Evolutionary conservation across 2,888 invertebrate species (phyloP), one percentile per base, ranked within the genome.

Genomic region (Drepanosiphum platanoidis): DNA sequence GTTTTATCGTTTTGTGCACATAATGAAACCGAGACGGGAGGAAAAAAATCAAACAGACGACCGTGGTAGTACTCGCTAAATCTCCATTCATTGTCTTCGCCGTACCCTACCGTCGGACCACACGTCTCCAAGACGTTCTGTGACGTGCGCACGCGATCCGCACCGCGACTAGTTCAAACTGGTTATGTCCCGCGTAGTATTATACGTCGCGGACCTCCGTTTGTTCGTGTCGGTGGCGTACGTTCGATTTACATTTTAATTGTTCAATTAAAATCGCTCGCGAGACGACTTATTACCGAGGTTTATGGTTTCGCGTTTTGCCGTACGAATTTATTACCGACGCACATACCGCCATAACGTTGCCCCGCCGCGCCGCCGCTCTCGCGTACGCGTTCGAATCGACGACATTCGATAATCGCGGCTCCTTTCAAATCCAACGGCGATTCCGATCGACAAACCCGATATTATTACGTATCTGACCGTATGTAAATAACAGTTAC

Each of bases 1-100:
- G 22, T 80, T 70, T 70, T 70, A 80, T 70, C 9, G 7, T 52
- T 70, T 39, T n/a, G 58, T 42, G 80, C 70, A n/a, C n/a, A 70
- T 70, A 58, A 68, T 58, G 61, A 71, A 22, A 61, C n/a, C n/a
- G 9, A 18, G 32, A 42, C n/a, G 9, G 22, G 32, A 42, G 52
- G 68, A n/a, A 32, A 42, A 58, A 36, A 3, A 27, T 13, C n/a
- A n/a, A n/a, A n/a, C n/a, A n/a, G n/a, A n/a, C n/a, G n/a, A n/a
- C n/a, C n/a, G n/a, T n/a, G n/a, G n/a, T n/a, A n/a, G 0, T 71
- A 42, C 39, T 39, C 4, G 34, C 68, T 42, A 13, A 9, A 52
- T 4, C n/a, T 11, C 11, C 52, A 32, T 70, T 61, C 15, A 61
- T 77, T 5, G 11, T 78, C 30, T 77, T 30, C 39, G 22, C 77